A percentile compares a stretch with the other conserved stretches of the same genome.
Conservation (phyloP, 2,797 vertebrate species). For the Ataeniobius toweri region DNA sequence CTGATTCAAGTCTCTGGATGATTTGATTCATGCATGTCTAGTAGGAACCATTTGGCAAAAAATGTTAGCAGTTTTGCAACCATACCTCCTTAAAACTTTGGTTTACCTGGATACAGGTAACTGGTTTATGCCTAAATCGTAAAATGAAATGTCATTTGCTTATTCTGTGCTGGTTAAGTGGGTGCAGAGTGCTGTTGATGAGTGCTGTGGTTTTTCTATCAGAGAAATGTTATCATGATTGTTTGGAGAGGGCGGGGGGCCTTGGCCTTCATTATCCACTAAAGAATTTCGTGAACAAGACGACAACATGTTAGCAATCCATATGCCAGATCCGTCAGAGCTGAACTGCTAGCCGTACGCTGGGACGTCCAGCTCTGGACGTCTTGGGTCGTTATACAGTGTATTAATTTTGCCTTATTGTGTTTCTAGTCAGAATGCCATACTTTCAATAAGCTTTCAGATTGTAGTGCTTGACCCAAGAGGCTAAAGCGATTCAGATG, state of each 20-base stretch:
- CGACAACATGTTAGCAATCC: conserved; percentile 50
- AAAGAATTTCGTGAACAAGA: conserved; percentile 58
- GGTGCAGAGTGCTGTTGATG: conserved; percentile 31
- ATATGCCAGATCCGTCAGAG: conserved; percentile 48
- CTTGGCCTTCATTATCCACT: conserved; percentile 50
- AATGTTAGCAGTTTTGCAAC: not conserved
- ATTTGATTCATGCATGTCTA: not conserved
- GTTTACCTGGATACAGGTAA: not conserved
- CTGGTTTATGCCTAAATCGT: not conserved
- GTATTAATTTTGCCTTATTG: not conserved
- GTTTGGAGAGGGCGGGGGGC: conserved; percentile 1
- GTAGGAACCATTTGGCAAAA: not conserved
- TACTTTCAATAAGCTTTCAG: not conserved
- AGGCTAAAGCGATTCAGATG: conserved; percentile 20
- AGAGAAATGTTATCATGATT: conserved; percentile 27
- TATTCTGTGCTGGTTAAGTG: conserved; percentile 12
- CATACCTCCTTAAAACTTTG: not conserved
- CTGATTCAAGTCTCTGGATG: not conserved
- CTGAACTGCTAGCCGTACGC: conserved; percentile 27
- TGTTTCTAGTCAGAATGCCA: not conserved
- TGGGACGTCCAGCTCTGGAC: conserved; percentile 10
- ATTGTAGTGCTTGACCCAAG: not conserved
- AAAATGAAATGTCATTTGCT: not conserved
- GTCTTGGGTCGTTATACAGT: not conserved
- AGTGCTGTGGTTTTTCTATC: conserved; percentile 35